Conservation (phyloP, 1,140 invertebrate genomes). For the Caenorhabditis brenneri region DNA sequence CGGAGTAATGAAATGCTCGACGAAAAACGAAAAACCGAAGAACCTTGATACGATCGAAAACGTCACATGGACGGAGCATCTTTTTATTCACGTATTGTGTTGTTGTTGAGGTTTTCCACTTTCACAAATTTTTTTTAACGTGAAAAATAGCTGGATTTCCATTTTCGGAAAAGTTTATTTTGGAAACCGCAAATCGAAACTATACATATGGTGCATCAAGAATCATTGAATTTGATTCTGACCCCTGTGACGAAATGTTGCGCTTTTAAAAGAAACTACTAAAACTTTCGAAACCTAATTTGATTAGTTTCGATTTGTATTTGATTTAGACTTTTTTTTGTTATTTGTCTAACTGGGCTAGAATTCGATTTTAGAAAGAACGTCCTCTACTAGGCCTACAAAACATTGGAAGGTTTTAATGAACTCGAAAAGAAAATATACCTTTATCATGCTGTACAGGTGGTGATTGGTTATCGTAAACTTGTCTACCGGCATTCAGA, state of each 20-base stretch:
- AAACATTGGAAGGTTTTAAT: no score
- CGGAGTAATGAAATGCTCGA: conserved; percentile 27
- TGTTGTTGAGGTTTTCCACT: not conserved
- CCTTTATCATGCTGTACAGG: conserved; percentile 62
- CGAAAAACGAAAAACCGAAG: conserved; percentile 16
- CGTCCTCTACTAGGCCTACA: no score
- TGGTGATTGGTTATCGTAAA: conserved; percentile 69
- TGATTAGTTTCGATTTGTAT: not conserved
- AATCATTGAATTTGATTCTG: conserved; percentile 4
- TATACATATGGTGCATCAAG: not conserved
- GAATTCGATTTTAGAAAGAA: no score
- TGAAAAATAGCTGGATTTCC: not conserved
- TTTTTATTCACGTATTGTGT: not conserved
- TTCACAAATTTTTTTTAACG: not conserved
- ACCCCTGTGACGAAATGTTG: not conserved
- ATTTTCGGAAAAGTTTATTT: no score
- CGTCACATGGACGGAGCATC: not conserved
- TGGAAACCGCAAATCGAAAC: not conserved
- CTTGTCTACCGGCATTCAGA: conserved; percentile 61
- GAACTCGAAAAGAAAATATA: no score
- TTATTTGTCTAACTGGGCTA: no score
- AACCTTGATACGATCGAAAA: conserved; percentile 11
- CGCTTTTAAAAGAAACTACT: no score
- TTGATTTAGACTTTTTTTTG: no score
- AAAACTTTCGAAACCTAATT: not conserved